Percentiles rank a stretch among this genome's conserved stretches.
phyloP scores from a whole-genome alignment of 2,113 vertebrate species.

The Telmatochromis sp. region DNA sequence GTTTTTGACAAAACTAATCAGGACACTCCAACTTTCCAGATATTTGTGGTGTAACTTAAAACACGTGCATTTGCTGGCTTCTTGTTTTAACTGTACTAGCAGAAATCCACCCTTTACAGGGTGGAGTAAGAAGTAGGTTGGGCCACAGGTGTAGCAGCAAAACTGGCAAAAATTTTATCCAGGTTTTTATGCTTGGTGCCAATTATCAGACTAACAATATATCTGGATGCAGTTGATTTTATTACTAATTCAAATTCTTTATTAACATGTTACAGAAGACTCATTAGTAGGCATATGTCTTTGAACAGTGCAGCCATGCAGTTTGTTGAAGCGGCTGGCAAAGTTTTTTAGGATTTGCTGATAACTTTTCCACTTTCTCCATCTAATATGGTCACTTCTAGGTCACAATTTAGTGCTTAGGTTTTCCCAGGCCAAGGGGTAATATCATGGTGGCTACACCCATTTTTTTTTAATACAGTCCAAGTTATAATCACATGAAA shows the following conservation, averaged over 20 bases:
- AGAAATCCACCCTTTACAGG: accelerated
- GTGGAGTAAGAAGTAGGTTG: background rate
- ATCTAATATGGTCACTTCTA: accelerated
- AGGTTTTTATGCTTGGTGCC: background rate
- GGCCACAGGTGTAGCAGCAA: background rate
- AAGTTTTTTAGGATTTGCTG: background rate
- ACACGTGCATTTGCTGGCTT: background rate
- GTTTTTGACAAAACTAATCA: background rate
- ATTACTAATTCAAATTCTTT: background rate
- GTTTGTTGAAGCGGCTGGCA: background rate
- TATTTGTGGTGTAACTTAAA: background rate
- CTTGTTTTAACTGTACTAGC: background rate
- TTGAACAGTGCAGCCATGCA: accelerated
- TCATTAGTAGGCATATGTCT: background rate
- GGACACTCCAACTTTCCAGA: background rate
- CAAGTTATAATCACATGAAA: background rate
- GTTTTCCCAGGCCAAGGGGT: background rate
- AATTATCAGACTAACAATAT: background rate
- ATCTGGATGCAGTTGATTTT: background rate
- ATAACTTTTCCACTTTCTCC: background rate
- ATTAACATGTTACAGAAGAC: background rate
- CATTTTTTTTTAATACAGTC: background rate
- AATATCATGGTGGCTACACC: background rate
- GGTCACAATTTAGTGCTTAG: accelerated
- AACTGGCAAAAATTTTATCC: background rate